These are phyloP conservation scores for Mongoloraphidia duomilia DNA, from an alignment of 2,888 invertebrate species.

Conservation along the genomic window DNA sequence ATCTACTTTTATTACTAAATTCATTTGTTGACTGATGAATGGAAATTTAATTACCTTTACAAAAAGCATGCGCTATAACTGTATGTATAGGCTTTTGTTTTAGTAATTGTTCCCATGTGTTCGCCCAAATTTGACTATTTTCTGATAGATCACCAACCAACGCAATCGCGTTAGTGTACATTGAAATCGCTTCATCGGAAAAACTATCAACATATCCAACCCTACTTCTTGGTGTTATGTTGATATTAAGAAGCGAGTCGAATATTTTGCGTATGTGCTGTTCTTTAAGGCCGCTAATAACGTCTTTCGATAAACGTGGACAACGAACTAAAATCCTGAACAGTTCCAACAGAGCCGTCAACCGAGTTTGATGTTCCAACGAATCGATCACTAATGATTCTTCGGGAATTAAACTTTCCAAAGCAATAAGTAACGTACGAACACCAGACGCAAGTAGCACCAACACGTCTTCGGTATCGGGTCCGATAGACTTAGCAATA, in stretches of 20 bases:
- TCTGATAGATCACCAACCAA: constrained; percentile 33
- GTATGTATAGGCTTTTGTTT: constrained; percentile 31
- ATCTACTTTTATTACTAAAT: no score
- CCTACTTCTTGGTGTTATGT: constrained; percentile 16
- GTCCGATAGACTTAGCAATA: constrained; percentile 25
- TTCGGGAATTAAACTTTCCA: constrained; percentile 24
- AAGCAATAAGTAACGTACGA: constrained; percentile 28
- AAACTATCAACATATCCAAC: constrained; percentile 18
- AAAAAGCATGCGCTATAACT: constrained; percentile 35
- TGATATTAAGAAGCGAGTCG: constrained; percentile 24
- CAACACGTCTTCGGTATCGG: constrained; percentile 18
- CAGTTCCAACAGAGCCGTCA: constrained; percentile 34
- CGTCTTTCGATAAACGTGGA: constrained; percentile 22
- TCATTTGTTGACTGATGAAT: no score
- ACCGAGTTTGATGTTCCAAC: constrained; percentile 25
- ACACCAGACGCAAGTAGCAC: constrained; percentile 25
- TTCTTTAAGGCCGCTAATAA: constrained; percentile 28
- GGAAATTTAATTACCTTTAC: constrained; percentile 24
- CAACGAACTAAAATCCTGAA: constrained; percentile 30
- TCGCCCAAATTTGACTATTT: constrained; percentile 31
- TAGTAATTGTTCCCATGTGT: constrained; percentile 29
- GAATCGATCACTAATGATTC: constrained; percentile 16
- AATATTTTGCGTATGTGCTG: constrained; percentile 29
- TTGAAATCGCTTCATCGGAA: constrained; percentile 28
- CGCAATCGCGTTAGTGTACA: constrained; percentile 34